phyloP scores from a whole-genome alignment of 2,888 invertebrate species.

The Hypercompe scribonia region DNA sequence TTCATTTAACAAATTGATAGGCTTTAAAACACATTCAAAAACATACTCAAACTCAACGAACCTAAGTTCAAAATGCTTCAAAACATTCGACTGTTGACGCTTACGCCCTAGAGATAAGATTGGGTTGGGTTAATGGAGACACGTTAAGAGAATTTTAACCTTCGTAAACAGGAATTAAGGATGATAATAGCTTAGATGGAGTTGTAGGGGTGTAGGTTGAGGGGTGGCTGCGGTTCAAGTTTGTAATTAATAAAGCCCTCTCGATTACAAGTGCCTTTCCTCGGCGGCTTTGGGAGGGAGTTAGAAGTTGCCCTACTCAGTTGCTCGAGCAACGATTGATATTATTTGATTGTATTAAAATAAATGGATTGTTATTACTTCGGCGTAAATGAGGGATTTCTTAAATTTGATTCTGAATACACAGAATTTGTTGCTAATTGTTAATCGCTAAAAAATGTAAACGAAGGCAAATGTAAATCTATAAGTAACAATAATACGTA shows the following conservation, averaged over 20 bases:
- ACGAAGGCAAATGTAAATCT: too few species aligned
- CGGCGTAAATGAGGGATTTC: not conserved
- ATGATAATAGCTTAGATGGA: constrained; percentile 66
- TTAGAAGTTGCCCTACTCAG: constrained; percentile 47
- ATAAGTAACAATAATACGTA: too few species aligned
- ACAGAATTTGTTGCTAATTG: not conserved
- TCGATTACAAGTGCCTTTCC: constrained; percentile 86
- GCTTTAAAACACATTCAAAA: constrained; percentile 65
- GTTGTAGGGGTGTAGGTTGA: constrained; percentile 50
- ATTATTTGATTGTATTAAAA: constrained; percentile 35
- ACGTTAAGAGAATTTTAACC: constrained; percentile 74
- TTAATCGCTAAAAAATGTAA: not conserved
- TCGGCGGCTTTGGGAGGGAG: constrained; percentile 67
- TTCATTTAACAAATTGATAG: constrained; percentile 86
- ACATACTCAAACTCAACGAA: constrained; percentile 52
- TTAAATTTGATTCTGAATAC: constrained; percentile 6
- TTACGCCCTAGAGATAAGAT: constrained; percentile 84
- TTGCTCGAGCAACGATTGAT: constrained; percentile 44
- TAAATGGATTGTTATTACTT: constrained; percentile 17
- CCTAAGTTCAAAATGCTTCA: constrained; percentile 66
- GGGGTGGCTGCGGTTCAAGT: constrained; percentile 81
- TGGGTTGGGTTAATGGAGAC: constrained; percentile 69
- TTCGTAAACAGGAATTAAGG: constrained; percentile 72
- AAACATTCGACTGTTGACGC: constrained; percentile 58
- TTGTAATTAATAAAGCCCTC: constrained; percentile 86